Base-by-base conservation (phyloP, 2,797 vertebrate species). In the Cryptoblepharus egeriae region DNA sequence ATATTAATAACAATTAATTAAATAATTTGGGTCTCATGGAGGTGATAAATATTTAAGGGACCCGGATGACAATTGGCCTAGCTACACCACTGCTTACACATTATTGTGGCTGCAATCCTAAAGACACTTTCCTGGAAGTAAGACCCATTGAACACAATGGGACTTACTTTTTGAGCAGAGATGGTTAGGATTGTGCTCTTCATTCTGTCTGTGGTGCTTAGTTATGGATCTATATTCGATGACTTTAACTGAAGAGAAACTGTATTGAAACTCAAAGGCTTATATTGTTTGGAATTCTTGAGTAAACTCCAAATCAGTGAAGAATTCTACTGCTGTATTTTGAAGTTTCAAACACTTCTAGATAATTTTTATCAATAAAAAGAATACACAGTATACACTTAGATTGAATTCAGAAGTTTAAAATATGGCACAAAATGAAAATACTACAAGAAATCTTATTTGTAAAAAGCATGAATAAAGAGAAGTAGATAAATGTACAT, bases 231-330 rank as follows among this genome's bases (percentile, higher is more conserved):
- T 73, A 64, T 45, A 55, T 52, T 63, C 8, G 52, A 63, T 4
- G 12, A 26, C 42, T 63, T 72, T 10, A 22, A 20, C 26, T 55
- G 32, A 55, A n/a, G 52, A 64, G 64, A n/a, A 30, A 39, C 69
- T 80, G 39, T 64, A 30, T 73, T 73, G 30, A 73, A 63, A 49
- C 3, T 35, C 39, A n/a, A 64, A 80, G 69, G 39, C 30, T 80
- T 30, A 28, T 63, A 49, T 63, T 73, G 24, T 73, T 73, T 72
- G 24, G 42, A 37, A 80, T 72, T 63, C 39, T 39, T 35, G 16
- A 64, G 52, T 22, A 72, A 80, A 73, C 5, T 28, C 30, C n/a
- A 72, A 30, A 32, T 49, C 78, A 63, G n/a, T 52, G 72, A 64
- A 64, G n/a, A 64, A 80, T 64, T 26, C 60, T 12, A 55, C 60